These are phyloP conservation scores for Diplogasteroides magnus DNA, from an alignment of 1,140 invertebrate genomes.

Conservation along the genomic window DNA sequence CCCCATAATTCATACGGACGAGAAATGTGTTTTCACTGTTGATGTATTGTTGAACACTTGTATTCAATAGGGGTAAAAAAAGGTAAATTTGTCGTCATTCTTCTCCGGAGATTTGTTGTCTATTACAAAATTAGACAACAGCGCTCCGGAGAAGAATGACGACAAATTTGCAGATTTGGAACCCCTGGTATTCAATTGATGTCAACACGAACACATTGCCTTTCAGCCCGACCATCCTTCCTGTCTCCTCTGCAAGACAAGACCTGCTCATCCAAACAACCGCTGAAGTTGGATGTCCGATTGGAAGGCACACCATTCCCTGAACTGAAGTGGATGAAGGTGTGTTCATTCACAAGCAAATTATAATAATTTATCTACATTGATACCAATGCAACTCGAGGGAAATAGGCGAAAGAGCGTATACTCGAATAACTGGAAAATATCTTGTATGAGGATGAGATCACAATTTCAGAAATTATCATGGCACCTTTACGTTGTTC, in stretches of 20 bases:
- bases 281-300: slow-evolving; percentile 73
- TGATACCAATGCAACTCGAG: neutral
- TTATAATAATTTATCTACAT: neutral
- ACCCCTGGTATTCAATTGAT: neutral
- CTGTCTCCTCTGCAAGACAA: slow-evolving; percentile 75
- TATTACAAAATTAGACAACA: too few species aligned
- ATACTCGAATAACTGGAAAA: too few species aligned
- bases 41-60: too few species aligned
- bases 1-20: neutral
- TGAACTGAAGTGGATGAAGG: slow-evolving; percentile 90
- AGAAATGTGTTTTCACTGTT: slow-evolving; percentile 6
- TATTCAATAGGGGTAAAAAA: too few species aligned
- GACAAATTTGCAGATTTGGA: too few species aligned
- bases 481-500: too few species aligned
- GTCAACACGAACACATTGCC: slow-evolving; percentile 2
- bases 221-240: slow-evolving; percentile 78
- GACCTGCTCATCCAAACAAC: slow-evolving; percentile 64
- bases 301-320: slow-evolving; percentile 84
- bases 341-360: neutral
- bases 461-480: too few species aligned
- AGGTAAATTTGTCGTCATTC: too few species aligned
- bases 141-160: too few species aligned
- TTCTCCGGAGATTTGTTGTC: too few species aligned
- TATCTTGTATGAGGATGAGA: too few species aligned
- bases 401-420: too few species aligned